Percentiles rank a stretch among this genome's conserved stretches.
Evolutionary conservation across 2,888 invertebrate species (phyloP).

Genomic region (Epinotia demarniana): DNA sequence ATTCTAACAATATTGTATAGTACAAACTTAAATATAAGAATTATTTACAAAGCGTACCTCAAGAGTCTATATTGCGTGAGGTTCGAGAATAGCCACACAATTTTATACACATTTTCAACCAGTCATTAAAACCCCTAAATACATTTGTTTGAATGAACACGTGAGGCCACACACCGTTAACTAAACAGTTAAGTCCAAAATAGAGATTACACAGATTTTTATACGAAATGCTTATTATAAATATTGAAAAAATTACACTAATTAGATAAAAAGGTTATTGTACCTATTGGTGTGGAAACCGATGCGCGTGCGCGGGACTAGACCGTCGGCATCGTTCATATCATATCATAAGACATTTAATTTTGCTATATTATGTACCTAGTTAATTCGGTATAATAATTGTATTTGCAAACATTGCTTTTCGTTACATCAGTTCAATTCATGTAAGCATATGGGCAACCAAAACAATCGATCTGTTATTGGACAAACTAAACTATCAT

Average conservation of each 20-base stretch:
- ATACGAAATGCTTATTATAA: conserved; percentile 51
- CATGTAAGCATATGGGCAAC: conserved; percentile 9
- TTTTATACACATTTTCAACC: conserved; percentile 58
- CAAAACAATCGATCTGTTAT: conserved; percentile 11
- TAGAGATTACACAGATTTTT: conserved; percentile 51
- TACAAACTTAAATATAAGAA: conserved; percentile 78
- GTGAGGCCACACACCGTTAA: conserved; percentile 66
- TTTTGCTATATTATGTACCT: conserved; percentile 39
- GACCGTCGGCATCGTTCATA: conserved; percentile 44
- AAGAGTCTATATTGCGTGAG: conserved; percentile 64
- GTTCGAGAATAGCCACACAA: conserved; percentile 62
- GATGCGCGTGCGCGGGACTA: conserved; percentile 47
- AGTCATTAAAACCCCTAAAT: conserved; percentile 56
- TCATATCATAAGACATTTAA: conserved; percentile 23
- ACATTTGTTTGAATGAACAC: conserved; percentile 69
- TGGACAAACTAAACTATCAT: conserved; percentile 5
- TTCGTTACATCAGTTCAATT: conserved; percentile 27
- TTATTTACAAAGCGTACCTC: conserved; percentile 81
- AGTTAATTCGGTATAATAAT: conserved; percentile 38
- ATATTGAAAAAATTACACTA: conserved; percentile 53
- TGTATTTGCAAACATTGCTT: conserved; percentile 38
- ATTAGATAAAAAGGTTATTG: conserved; percentile 49
- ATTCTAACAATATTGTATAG: conserved; percentile 73
- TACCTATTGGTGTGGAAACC: conserved; percentile 45
- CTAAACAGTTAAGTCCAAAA: conserved; percentile 49